Conservation (phyloP, 2,888 invertebrate species). For the Drosophila infuscata region DNA sequence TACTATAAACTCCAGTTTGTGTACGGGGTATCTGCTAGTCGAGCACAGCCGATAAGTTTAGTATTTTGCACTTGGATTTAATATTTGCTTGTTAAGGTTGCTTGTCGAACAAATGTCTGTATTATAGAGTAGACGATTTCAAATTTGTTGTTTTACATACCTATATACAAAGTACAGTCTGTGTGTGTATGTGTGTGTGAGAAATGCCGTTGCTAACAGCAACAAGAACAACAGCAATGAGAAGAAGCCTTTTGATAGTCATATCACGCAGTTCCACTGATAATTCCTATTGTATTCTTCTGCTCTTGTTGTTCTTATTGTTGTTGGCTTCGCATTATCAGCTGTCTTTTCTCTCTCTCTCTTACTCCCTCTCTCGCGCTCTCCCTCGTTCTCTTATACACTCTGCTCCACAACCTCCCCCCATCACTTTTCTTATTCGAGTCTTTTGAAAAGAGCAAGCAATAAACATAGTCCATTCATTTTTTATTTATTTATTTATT, state of each 20-base stretch:
- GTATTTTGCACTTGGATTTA: slow-evolving; percentile 13
- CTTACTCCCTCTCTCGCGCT: slow-evolving; percentile 7
- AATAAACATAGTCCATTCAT: slow-evolving; percentile 21
- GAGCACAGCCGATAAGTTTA: neutral
- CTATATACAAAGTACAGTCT: slow-evolving; percentile 4
- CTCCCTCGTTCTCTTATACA: neutral
- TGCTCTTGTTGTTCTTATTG: slow-evolving; percentile 48
- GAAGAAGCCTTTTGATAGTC: slow-evolving; percentile 78
- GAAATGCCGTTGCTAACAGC: slow-evolving; percentile 65
- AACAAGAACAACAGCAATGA: slow-evolving; percentile 22
- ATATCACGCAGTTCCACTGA: slow-evolving; percentile 79
- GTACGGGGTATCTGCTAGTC: slow-evolving; percentile 6
- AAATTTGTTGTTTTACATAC: slow-evolving; percentile 57
- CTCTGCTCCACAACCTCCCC: neutral
- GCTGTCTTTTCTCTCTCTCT: slow-evolving; percentile 28
- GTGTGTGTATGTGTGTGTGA: slow-evolving; percentile 45
- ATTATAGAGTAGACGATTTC: slow-evolving; percentile 20
- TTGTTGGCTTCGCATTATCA: slow-evolving; percentile 61
- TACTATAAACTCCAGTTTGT: neutral
- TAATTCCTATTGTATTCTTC: slow-evolving; percentile 76
- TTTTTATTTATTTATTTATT: slow-evolving; percentile 14
- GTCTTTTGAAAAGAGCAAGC: slow-evolving; percentile 27
- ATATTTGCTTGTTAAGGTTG: slow-evolving; percentile 30
- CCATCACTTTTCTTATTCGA: neutral
- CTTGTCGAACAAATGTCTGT: slow-evolving; percentile 14